Base-by-base conservation (phyloP, 2,113 vertebrate species). In the Pomatorhinus ruficollis region DNA sequence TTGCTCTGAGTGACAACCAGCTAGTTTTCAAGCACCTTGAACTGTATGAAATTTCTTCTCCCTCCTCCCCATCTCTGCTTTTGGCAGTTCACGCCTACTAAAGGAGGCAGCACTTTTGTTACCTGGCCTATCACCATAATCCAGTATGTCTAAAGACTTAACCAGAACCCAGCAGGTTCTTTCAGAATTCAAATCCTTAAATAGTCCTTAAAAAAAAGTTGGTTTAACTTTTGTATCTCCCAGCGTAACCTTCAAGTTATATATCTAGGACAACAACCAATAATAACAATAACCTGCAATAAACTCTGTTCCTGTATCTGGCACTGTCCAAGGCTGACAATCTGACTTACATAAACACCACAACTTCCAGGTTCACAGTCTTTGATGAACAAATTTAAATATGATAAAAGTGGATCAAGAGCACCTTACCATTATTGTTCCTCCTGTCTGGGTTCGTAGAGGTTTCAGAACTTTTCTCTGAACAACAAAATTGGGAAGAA, bases 401-500 rank as follows among this genome's bases (percentile, higher is more conserved):
- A 30, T 0, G 0, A 33, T 3, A 50, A 11, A 71, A 83, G 37
- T 5, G 15, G 50, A 49, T 15, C 35, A 71, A 31, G 61, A 91
- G 54, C 50, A 44, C 16, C 97, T 93, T 98, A 99, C 99, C 99
- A 99, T 99, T 84, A 99, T 99, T 33, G 99, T 99, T 87, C 99
- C 99, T 96, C 99, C 99, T 1, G 99, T 99, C 97, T 99, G 99
- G 22, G 98, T 99, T 90, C 99, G 98, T 1, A 99, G 97, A 21
- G 99, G 99, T 82, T 97, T 98, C 89, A 99, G 96, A 54, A 99
- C 99, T 92, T 98, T 99, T n/a, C 99, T 98, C 97, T 99, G 99
- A 80, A 99, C 99, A 74, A 99, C 96, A 54, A 99, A 99, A 97
- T 99, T 99, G 65, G 99, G 99, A 68, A 99, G 98, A 90, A 99